Evolutionary conservation across 2,113 vertebrate genomes (phyloP).

Genomic region (Myrmecophaga tridactyla): DNA sequence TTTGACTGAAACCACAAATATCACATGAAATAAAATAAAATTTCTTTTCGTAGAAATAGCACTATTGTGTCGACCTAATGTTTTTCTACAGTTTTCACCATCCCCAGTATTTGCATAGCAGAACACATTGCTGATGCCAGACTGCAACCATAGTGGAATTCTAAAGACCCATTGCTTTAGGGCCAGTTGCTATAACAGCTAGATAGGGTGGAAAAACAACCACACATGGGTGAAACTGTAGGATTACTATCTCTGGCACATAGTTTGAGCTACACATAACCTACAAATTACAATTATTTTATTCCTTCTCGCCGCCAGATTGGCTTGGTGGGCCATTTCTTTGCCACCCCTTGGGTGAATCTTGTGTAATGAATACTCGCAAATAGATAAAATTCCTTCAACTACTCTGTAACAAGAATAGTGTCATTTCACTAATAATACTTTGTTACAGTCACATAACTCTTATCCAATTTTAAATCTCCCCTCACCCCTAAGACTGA

Average conservation of each 20-base stretch:
- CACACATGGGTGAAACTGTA: not conserved
- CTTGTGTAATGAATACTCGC: not conserved
- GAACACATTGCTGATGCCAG: fast-evolving
- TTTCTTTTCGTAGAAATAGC: not conserved
- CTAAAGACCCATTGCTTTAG: not conserved
- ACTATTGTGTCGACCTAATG: too few relatives aligned
- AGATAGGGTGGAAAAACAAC: too few relatives aligned
- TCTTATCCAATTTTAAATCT: not conserved
- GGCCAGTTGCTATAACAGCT: not conserved
- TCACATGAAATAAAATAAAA: not conserved
- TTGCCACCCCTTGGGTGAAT: not conserved
- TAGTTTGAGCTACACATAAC: not conserved
- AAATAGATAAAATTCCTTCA: not conserved
- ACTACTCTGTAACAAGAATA: not conserved
- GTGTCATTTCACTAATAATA: not conserved
- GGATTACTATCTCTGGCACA: fast-evolving
- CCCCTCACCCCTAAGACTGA: not conserved
- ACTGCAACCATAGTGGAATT: too few relatives aligned
- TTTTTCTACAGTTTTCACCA: not conserved
- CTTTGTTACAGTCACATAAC: not conserved
- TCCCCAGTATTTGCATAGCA: not conserved
- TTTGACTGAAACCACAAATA: not conserved
- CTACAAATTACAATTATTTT: not conserved
- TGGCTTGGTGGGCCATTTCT: not conserved
- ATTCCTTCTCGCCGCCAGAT: not conserved